Evolutionary conservation across 2,113 vertebrate genomes (phyloP), one percentile per base, ranked within the genome.

Genomic region (Quiscalus mexicanus): DNA sequence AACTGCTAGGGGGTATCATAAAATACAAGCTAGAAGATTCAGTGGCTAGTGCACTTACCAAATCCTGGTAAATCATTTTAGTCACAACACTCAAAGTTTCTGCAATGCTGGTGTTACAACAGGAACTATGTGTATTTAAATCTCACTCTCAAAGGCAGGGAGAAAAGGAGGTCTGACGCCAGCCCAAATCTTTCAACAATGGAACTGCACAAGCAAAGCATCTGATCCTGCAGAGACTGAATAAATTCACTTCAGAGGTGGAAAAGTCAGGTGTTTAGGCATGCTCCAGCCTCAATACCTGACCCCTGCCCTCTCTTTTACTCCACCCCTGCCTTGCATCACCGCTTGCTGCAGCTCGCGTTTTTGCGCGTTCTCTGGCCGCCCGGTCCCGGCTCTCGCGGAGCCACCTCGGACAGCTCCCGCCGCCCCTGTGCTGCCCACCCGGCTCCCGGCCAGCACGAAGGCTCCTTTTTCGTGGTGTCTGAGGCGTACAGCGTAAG

Each of bases 361-460:
- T 13, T 41, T 21, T 7, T 5, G 5, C 11, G 1, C 1, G 6
- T 1, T 27, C 70, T 23, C 17, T 4, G 4, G 9, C 39, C 6
- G 10, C 27, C 1, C 23, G 5, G 7, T 30, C 3, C 9, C 13
- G 6, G 63, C 27, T 6, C 8, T 42, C 23, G 21, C 1, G 0
- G 5, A 2, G 39, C 12, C 73, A 96, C 93, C 95, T 67, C 67
- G 95, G 96, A 95, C 93, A 96, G 96, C 94, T 95, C 96, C 95
- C 19, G 6, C 12, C 28, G 7, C 30, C 23, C 23, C 58, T 12
- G 39, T 5, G 3, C 47, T 14, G 15, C 64, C 16, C 47, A 6
- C 50, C 18, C 25, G 30, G 45, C 33, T 49, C 42, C 25, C 11
- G 8, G 13, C 19, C 11, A 5, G 18, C 41, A 25, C 10, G 5